Base-by-base conservation (phyloP, 64 coral and sea anemone genomes). In the Catalaphyllia jardinei region DNA sequence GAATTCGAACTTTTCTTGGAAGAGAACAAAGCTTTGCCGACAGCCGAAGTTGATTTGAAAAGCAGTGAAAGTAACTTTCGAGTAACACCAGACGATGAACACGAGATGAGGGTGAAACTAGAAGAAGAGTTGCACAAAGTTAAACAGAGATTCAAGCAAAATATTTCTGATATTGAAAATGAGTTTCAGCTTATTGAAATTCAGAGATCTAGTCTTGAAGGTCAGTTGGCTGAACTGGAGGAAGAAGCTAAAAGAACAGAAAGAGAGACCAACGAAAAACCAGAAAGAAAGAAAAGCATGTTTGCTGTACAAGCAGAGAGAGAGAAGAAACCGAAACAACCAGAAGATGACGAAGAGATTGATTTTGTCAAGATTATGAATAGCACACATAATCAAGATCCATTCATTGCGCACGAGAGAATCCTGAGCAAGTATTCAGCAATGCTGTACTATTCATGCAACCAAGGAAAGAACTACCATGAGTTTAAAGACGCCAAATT, bases 361-460 rank as follows among this genome's bases (percentile, higher is more conserved):
- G 92, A 98, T 61, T 95, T 99, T 93, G 94, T 99, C 18, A 93
- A 92, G 87, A 93, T 99, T 61, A 95, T 99, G 91, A 95, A 92
- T 28, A 90, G 82, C 80, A 27, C 97, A 62, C 88, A 92, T 61
- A 77, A 93, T 63, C 74, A 94, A 60, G 91, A 99, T 62, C 94
- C 91, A 25, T 99, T 99, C 64, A 93, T 99, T 79, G 91, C 97
- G 35, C 97, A 99, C 74, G 97, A 99, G 51, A 76, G 84, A 60
- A 87, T 99, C n/a, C 88, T 99, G 20, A 99, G 91, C 87, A 99
- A 99, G 78, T 99, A 99, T 89, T 88, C 97, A 50, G 87, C 94
- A 24, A 93, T 95, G 72, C 39, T 99, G 52, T 93, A 92, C 50
- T 99, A 99, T 55, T 99, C 97, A 18, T 99, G 97, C 59, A 99